Conservation (phyloP, 2,113 vertebrate species). For the Strigops habroptila region DNA sequence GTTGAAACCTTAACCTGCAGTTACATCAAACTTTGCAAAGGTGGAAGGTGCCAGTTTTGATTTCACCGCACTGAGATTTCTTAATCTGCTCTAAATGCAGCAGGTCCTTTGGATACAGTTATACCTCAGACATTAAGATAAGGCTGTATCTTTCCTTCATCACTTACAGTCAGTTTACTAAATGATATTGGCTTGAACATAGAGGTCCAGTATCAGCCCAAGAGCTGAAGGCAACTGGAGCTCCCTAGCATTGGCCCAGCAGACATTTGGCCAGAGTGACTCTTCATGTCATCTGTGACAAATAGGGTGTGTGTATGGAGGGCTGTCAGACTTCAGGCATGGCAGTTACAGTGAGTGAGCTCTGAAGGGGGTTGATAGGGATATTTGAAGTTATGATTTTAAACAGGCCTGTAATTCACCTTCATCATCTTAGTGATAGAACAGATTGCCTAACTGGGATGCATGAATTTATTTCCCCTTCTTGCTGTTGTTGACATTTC, state of each 20-base stretch:
- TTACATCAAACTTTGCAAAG: background rate
- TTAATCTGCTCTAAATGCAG: background rate
- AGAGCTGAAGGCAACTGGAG: background rate
- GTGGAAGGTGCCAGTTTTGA: background rate
- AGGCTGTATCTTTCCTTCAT: background rate
- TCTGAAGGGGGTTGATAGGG: background rate
- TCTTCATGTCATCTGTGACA: background rate
- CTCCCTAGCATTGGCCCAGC: background rate
- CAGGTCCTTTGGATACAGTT: background rate
- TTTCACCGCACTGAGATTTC: background rate
- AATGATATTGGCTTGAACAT: background rate
- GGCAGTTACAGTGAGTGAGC: background rate
- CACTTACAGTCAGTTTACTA: background rate
- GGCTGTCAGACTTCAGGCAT: background rate
- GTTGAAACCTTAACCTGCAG: background rate
- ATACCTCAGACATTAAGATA: background rate
- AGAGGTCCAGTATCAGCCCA: background rate
- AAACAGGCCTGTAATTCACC: background rate
- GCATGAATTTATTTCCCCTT: background rate
- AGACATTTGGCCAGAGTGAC: background rate
- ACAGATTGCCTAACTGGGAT: background rate
- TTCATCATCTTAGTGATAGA: background rate
- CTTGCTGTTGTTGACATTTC: background rate
- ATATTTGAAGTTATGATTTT: background rate
- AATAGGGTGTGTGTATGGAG: background rate